Evolutionary conservation across 2,113 vertebrate genomes (phyloP).

Genomic region (human (Homo sapiens)): GRCh38 chr1:160994501-160995000

Average conservation of each 20-base stretch:
- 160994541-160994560: background rate
- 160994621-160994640: background rate
- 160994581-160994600: background rate
- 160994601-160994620: background rate
- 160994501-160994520: accelerated
- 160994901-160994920: no score
- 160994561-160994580: background rate
- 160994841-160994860: no score
- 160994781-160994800: background rate
- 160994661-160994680: background rate
- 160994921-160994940: no score
- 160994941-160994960: no score
- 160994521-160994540: background rate
- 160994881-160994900: no score
- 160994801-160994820: background rate
- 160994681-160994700: background rate
- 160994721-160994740: background rate
- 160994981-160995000: no score
- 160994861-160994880: no score
- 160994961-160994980: no score
- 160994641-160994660: background rate
- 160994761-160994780: background rate
- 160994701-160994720: background rate
- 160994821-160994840: no score
- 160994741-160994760: background rate